phyloP scores from a whole-genome alignment of 2,888 invertebrate species.

The Rotaria magnacalcarata region DNA sequence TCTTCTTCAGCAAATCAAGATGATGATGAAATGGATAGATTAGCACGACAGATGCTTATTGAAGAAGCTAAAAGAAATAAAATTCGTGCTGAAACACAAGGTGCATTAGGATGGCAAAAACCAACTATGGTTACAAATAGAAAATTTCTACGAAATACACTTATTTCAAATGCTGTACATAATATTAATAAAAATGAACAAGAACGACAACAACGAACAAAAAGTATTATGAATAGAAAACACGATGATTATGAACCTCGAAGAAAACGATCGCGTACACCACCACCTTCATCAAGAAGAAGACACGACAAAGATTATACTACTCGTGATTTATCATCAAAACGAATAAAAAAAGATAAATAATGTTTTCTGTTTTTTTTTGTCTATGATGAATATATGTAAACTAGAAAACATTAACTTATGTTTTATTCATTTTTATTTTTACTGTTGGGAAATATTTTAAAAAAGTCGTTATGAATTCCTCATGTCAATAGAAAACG shows the following conservation, averaged over 20 bases:
- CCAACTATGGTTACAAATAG: conserved; percentile 8
- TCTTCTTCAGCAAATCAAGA: not conserved
- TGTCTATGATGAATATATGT: not conserved
- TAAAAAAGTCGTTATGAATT: no score
- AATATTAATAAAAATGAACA: conserved; percentile 20
- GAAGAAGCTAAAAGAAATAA: not conserved
- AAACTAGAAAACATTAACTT: not conserved
- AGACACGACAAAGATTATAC: not conserved
- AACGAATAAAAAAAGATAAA: not conserved
- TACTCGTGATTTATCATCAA: not conserved
- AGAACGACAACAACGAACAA: not conserved
- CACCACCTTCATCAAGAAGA: not conserved
- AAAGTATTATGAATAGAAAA: not conserved
- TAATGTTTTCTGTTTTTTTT: not conserved
- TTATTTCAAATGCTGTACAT: conserved; percentile 31
- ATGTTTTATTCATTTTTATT: no score
- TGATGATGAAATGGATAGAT: conserved; percentile 2
- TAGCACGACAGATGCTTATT: conserved; percentile 23
- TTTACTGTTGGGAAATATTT: no score
- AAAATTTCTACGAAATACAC: conserved; percentile 19
- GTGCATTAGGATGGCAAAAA: conserved; percentile 8
- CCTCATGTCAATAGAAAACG: no score
- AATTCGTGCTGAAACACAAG: conserved; percentile 1
- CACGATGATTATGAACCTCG: not conserved
- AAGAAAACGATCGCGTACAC: not conserved